phyloP scores from a whole-genome alignment of 2,113 vertebrate genomes.

The Tetrao urogallus region DNA sequence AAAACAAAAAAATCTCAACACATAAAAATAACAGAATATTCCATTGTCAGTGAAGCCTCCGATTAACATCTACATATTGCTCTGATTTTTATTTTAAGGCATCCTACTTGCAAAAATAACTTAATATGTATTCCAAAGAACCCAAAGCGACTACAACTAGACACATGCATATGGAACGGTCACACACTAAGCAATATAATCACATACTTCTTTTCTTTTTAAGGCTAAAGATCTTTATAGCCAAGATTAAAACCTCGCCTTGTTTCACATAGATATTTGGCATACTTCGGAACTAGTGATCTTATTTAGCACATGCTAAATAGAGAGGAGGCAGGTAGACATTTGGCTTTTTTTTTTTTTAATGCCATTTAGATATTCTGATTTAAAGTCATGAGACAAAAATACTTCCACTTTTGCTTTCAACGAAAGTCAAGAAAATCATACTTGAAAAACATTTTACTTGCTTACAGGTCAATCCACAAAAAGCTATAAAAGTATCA shows the following conservation, averaged over 20 bases:
- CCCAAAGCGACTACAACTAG: neutral
- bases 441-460: constrained; percentile 1
- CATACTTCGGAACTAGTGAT: neutral
- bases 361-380: neutral
- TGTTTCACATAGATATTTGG: neutral
- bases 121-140: neutral
- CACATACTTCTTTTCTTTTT: neutral
- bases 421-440: neutral
- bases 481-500: constrained; percentile 14
- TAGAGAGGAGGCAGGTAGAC: neutral
- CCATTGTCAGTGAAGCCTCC: neutral
- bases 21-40: neutral
- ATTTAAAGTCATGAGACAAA: constrained; percentile 13
- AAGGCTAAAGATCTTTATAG: neutral
- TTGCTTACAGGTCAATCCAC: constrained; percentile 3
- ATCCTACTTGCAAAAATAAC: neutral
- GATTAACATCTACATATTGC: neutral
- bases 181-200: neutral
- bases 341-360: neutral
- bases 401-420: neutral
- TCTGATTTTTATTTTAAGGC: neutral
- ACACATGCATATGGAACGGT: neutral
- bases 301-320: neutral
- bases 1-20: neutral
- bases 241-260: neutral